A percentile compares a stretch with the other conserved stretches of the same genome.
Conservation (phyloP, 2,113 vertebrate species). For the Dipodomys spectabilis region DNA sequence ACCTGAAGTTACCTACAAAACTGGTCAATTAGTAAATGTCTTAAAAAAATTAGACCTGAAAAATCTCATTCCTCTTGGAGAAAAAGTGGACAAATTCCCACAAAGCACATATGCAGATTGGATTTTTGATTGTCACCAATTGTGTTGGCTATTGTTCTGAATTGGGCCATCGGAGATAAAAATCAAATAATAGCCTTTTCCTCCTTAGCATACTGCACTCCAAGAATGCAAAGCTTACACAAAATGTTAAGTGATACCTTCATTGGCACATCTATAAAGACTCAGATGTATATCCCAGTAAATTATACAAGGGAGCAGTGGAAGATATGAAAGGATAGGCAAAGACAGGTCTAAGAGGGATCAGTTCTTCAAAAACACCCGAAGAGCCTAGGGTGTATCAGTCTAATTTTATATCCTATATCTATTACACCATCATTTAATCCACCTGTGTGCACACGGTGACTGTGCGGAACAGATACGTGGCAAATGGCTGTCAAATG, state of each 20-base stretch:
- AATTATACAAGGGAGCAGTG: not conserved
- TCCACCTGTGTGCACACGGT: not conserved
- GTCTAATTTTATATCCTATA: not conserved
- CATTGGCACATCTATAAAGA: not conserved
- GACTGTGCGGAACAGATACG: too few species aligned
- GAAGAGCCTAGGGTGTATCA: not conserved
- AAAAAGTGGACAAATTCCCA: slow-evolving; percentile 8
- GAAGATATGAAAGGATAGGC: not conserved
- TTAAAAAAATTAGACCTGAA: slow-evolving; percentile 55
- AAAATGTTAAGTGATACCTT: not conserved
- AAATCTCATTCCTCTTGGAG: slow-evolving; percentile 61
- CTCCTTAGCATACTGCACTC: slow-evolving; percentile 20
- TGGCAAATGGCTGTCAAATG: too few species aligned
- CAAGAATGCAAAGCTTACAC: not conserved
- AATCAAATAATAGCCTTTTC: slow-evolving; percentile 56
- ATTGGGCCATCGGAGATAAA: not conserved
- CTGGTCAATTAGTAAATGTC: slow-evolving; percentile 72
- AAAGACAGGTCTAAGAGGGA: not conserved
- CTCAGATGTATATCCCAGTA: not conserved
- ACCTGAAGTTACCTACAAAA: slow-evolving; percentile 88
- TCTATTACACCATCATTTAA: not conserved
- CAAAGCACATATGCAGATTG: not conserved
- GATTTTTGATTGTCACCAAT: not conserved
- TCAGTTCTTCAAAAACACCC: not conserved
- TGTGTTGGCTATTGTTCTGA: not conserved